Percentiles rank a stretch among this genome's conserved stretches.
phyloP scores from a whole-genome alignment of 2,113 vertebrate genomes.

The Orientallactaga bullata region DNA sequence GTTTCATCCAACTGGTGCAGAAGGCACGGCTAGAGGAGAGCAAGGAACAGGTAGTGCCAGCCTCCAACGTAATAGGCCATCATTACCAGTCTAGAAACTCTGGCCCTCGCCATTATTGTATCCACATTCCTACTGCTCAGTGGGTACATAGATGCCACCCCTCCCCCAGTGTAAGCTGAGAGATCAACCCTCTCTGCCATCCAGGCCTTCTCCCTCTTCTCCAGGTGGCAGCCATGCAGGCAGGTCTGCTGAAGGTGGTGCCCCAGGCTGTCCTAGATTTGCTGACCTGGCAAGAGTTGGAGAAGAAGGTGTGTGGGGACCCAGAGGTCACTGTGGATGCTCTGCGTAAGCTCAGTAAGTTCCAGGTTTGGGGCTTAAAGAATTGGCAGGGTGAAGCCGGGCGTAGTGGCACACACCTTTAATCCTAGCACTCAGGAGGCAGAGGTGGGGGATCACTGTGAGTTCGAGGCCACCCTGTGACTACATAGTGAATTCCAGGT shows the following conservation, averaged over 20 bases:
- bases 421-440: too few species aligned
- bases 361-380: neutral
- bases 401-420: too few species aligned
- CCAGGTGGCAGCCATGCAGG: constrained; percentile 96
- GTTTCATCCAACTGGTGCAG: constrained; percentile 94
- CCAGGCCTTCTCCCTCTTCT: constrained; percentile 11
- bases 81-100: neutral
- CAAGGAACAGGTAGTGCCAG: constrained; percentile 92
- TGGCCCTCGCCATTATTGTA: neutral
- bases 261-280: constrained; percentile 98
- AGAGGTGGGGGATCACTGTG: too few species aligned
- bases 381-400: neutral
- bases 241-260: constrained; percentile 96
- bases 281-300: constrained; percentile 97
- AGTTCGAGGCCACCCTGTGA: too few species aligned
- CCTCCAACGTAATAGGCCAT: neutral
- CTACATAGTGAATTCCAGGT: too few species aligned
- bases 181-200: neutral
- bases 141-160: neutral
- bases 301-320: constrained; percentile 98
- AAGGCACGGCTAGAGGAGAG: constrained; percentile 95
- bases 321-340: constrained; percentile 98
- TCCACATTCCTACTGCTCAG: neutral
- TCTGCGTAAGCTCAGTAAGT: constrained; percentile 94
- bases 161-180: neutral